Conservation (phyloP, 1,140 invertebrate genomes). For the Limonius californicus region DNA sequence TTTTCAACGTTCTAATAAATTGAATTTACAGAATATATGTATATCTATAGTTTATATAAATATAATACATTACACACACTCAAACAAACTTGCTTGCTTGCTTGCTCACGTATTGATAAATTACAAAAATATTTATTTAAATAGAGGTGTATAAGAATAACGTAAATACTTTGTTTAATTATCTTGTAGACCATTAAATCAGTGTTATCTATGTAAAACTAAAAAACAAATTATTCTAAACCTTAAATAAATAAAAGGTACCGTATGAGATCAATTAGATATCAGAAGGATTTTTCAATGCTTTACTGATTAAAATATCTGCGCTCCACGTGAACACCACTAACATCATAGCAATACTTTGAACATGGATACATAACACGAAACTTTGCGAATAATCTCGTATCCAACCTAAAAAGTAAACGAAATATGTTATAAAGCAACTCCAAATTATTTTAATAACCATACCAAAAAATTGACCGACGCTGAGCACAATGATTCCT, state of each 20-base stretch:
- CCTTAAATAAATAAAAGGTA: no score
- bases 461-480: slow-evolving; percentile 64
- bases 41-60: neutral
- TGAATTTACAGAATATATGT: slow-evolving; percentile 6
- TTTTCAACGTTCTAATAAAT: slow-evolving; percentile 40
- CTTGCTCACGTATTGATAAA: no score
- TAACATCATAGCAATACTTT: slow-evolving; percentile 54
- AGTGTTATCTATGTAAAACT: no score
- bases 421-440: slow-evolving; percentile 3
- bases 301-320: slow-evolving; percentile 11
- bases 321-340: slow-evolving; percentile 55
- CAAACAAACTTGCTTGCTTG: no score
- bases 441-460: slow-evolving; percentile 1
- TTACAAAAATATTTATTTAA: no score
- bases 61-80: no score
- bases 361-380: slow-evolving; percentile 57
- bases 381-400: slow-evolving; percentile 62
- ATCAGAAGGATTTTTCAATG: no score
- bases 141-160: no score
- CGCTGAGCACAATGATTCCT: slow-evolving; percentile 60
- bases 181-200: no score
- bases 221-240: no score
- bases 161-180: no score
- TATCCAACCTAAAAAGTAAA: slow-evolving; percentile 51
- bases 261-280: no score